A percentile compares a stretch with the other conserved stretches of the same genome.
Evolutionary conservation across 1,140 invertebrate genomes (phyloP).

Genomic region (Diorhabda sublineata): DNA sequence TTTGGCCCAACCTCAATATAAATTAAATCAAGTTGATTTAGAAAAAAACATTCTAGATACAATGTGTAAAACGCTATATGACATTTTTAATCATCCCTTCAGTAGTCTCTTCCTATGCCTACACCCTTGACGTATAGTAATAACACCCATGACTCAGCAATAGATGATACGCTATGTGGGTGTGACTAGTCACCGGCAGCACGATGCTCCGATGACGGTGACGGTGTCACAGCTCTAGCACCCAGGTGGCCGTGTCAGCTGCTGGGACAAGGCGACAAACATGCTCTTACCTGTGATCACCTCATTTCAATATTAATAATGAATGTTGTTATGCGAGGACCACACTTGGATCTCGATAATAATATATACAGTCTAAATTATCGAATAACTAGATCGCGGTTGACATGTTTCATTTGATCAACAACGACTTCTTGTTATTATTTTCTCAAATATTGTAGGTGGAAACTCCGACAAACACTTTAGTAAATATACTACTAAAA

Average conservation of each 20-base stretch:
- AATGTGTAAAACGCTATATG: too few relatives aligned
- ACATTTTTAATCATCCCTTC: too few relatives aligned
- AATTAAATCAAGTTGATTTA: too few relatives aligned
- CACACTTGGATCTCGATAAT: conserved; percentile 24
- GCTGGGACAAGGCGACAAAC: conserved; percentile 39
- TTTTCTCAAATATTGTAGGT: too few relatives aligned
- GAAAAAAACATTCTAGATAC: too few relatives aligned
- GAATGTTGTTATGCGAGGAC: conserved; percentile 33
- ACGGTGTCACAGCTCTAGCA: conserved; percentile 37
- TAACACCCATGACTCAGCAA: conserved; percentile 38
- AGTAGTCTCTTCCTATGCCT: not conserved
- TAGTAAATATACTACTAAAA: too few relatives aligned
- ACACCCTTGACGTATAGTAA: conserved; percentile 23
- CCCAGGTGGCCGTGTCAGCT: conserved; percentile 42
- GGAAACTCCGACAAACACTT: too few relatives aligned
- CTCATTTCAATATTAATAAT: conserved; percentile 42
- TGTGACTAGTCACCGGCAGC: conserved; percentile 24
- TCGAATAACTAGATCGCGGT: not conserved
- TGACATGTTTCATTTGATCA: too few relatives aligned
- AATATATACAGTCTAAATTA: conserved; percentile 11
- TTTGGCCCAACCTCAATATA: too few relatives aligned
- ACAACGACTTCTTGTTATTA: too few relatives aligned
- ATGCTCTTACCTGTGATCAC: conserved; percentile 40
- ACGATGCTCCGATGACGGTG: conserved; percentile 24
- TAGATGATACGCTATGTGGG: conserved; percentile 32